These are phyloP conservation scores for Grallaria varia DNA, from an alignment of 2,113 vertebrate genomes.

Conservation along the genomic window DNA sequence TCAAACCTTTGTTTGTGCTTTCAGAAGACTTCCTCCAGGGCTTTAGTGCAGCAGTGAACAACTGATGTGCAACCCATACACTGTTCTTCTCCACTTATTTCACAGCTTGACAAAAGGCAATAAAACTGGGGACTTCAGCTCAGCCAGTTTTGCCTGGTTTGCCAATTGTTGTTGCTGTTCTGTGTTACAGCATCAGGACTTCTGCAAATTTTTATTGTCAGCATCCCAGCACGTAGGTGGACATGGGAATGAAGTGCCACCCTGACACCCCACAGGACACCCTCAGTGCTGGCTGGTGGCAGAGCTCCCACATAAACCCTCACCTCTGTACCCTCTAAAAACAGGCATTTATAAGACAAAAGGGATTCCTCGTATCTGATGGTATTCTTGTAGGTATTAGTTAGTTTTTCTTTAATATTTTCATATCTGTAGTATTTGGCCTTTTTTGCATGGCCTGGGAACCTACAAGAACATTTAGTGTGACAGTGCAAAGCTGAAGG, in stretches of 20 bases:
- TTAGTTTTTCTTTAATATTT: neutral
- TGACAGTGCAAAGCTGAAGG: neutral
- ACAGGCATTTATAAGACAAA: neutral
- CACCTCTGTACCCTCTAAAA: neutral
- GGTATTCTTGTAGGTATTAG: neutral
- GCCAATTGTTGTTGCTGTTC: neutral
- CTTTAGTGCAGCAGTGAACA: neutral
- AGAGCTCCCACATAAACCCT: neutral
- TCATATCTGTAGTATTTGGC: neutral
- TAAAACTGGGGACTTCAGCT: neutral
- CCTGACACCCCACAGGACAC: neutral
- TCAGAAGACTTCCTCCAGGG: neutral
- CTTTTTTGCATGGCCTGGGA: neutral
- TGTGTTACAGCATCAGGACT: neutral
- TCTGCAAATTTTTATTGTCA: neutral
- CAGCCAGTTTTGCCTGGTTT: neutral
- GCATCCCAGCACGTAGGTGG: neutral
- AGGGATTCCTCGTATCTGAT: neutral
- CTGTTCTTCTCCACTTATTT: neutral
- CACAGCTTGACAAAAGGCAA: conserved; percentile 17
- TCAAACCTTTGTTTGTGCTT: neutral
- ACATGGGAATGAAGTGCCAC: neutral
- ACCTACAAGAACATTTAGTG: neutral
- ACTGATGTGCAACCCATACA: neutral
- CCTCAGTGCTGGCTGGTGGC: neutral